phyloP scores from a whole-genome alignment of 2,888 invertebrate species.

The Andrena chrysosceles region DNA sequence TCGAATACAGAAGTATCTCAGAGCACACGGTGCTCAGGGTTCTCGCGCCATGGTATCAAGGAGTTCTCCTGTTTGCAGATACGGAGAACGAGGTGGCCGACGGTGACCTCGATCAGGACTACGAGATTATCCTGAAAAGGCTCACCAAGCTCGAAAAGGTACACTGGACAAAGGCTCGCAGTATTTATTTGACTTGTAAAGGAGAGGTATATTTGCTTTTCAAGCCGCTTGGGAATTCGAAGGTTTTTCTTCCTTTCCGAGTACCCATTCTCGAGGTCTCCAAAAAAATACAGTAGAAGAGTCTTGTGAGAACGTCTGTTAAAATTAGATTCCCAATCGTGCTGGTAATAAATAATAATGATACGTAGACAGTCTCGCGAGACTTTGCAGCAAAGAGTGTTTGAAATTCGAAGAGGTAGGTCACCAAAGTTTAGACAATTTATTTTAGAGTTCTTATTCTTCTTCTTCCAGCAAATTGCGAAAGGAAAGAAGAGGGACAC shows the following conservation, averaged over 20 bases:
- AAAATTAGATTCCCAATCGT: too few species aligned
- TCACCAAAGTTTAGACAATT: too few species aligned
- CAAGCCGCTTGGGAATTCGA: neutral
- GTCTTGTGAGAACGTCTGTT: neutral
- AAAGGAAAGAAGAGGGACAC: constrained; percentile 78
- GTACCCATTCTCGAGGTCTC: too few species aligned
- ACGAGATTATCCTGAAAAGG: constrained; percentile 80
- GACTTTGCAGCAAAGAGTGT: too few species aligned
- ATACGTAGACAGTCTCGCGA: too few species aligned
- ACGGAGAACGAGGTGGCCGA: constrained; percentile 82
- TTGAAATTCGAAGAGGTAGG: too few species aligned
- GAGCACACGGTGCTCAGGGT: neutral
- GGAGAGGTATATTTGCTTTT: constrained; percentile 1
- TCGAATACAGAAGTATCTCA: constrained; percentile 11
- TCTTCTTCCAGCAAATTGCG: constrained; percentile 77
- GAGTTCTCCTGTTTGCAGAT: constrained; percentile 69
- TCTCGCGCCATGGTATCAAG: constrained; percentile 7
- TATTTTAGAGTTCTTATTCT: neutral
- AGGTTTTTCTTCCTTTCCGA: neutral
- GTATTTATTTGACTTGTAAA: constrained; percentile 46
- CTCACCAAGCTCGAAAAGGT: constrained; percentile 82
- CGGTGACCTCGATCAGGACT: constrained; percentile 77
- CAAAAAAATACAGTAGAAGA: neutral
- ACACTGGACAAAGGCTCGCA: constrained; percentile 34
- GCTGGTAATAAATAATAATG: too few species aligned